These are phyloP conservation scores for Ptiloglossa arizonensis DNA, from an alignment of 1,140 invertebrate species.

Conservation along the genomic window DNA sequence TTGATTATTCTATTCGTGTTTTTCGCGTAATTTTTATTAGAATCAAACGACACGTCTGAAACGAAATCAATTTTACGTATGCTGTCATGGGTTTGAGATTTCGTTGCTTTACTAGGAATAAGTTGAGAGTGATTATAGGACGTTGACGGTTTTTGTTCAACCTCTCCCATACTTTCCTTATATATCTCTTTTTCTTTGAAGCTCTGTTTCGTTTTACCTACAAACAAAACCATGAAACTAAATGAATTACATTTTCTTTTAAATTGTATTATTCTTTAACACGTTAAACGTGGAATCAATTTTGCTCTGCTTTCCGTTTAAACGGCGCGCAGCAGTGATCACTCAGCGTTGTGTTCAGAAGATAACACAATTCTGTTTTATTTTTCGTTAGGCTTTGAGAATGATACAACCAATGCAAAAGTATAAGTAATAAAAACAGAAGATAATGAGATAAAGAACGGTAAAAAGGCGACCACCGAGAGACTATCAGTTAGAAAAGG, in stretches of 20 bases:
- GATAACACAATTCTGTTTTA: too few relatives aligned
- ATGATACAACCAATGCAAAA: too few relatives aligned
- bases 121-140: conserved; percentile 49
- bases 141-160: conserved; percentile 60
- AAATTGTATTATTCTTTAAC: not conserved
- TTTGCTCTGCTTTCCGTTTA: too few relatives aligned
- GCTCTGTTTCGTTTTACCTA: conserved; percentile 68
- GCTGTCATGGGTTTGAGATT: conserved; percentile 54
- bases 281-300: too few relatives aligned
- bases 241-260: not conserved
- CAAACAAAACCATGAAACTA: conserved; percentile 18
- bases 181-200: conserved; percentile 49
- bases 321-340: too few relatives aligned
- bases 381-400: too few relatives aligned
- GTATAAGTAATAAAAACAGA: too few relatives aligned
- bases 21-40: conserved; percentile 78
- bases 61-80: conserved; percentile 60
- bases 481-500: too few relatives aligned
- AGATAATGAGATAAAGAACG: too few relatives aligned
- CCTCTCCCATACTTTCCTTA: not conserved
- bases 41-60: conserved; percentile 69
- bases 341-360: too few relatives aligned
- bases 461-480: too few relatives aligned
- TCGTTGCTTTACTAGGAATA: conserved; percentile 35
- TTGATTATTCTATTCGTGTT: conserved; percentile 70